These are phyloP conservation scores for Geodia barretti DNA, from an alignment of 37 sponge, comb jelly and placozoan genomes.

Conservation along the genomic window DNA sequence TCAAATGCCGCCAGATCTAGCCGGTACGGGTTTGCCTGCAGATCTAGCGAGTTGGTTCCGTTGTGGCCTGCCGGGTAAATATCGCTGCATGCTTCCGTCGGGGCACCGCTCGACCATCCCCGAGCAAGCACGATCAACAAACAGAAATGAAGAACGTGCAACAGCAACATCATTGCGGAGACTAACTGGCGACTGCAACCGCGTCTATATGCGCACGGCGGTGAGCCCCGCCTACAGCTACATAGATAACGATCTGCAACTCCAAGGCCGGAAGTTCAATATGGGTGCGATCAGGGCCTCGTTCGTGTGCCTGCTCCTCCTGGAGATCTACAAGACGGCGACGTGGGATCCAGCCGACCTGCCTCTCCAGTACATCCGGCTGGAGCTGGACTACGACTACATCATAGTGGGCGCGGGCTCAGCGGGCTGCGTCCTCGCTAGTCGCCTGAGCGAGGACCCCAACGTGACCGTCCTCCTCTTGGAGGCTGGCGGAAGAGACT, in stretches of 20 bases:
- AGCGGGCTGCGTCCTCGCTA: constrained; percentile 84
- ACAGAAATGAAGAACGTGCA: neutral
- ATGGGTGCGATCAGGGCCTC: too few species aligned
- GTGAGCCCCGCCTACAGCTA: too few species aligned
- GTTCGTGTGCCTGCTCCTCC: neutral
- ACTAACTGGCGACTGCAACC: too few species aligned
- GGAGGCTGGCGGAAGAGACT: constrained; percentile 70
- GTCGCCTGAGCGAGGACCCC: constrained; percentile 68
- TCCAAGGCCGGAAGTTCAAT: too few species aligned
- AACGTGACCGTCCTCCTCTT: constrained; percentile 63
- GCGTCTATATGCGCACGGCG: too few species aligned
- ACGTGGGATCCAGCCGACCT: neutral
- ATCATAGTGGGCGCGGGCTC: constrained; percentile 80
- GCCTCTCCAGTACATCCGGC: neutral
- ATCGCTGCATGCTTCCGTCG: neutral
- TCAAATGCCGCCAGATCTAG: neutral
- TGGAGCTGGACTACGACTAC: constrained; percentile 58
- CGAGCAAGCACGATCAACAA: neutral
- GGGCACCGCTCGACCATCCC: neutral
- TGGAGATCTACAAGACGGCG: neutral
- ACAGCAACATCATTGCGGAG: too few species aligned
- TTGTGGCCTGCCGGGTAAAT: neutral
- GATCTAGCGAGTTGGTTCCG: neutral
- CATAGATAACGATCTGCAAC: too few species aligned
- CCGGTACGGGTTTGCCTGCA: neutral